Base-by-base conservation (phyloP, 2,113 vertebrate species). In the Syngnathus floridae region DNA sequence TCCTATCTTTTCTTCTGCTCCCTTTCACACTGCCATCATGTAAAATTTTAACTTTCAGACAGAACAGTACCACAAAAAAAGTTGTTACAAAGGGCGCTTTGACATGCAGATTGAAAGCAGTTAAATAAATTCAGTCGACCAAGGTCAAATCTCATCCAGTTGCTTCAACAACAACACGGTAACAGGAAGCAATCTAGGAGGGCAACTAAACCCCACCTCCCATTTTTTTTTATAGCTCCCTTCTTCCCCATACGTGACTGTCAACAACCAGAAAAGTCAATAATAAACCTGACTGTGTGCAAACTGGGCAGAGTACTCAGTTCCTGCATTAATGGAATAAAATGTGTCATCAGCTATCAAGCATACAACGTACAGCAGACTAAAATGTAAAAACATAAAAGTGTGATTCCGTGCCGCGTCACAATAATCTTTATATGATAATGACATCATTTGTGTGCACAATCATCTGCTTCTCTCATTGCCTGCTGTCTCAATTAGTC, bases 391-490 rank as follows among this genome's bases (percentile, higher is more conserved):
- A 52, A n/a, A 52, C 9, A 22, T 1, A 1, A 52, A 21, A 11
- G 1, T 21, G 9, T 22, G 49, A 37, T 58, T 58, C 31, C 12
- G 35, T 35, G 13, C 14, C 6, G 13, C 5, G 12, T 35, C 54
- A 56, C 26, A 58, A 37, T n/a, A 58, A 38, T 7, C 3, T 37
- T 37, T n/a, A 19, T 7, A 54, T 54, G 9, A 36, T 36, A 58
- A 36, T 58, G 16, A 7, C 35, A 37, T 37, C 17, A 58, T 58
- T 58, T 21, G 4, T 17, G 17, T 61, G 14, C 8, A 19, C 38
- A 46, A 19, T 62, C 21, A 43, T 10, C 61, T 60, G 48, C 36
- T 17, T 17, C 31, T 14, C 36, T 82, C 11, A 56, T 70, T 74
- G 17, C 66, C 43, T 49, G 40, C 11, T 64, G 26, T 31, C 40